phyloP scores from a whole-genome alignment of 2,888 invertebrate genomes.

The Syrista parreyssii region DNA sequence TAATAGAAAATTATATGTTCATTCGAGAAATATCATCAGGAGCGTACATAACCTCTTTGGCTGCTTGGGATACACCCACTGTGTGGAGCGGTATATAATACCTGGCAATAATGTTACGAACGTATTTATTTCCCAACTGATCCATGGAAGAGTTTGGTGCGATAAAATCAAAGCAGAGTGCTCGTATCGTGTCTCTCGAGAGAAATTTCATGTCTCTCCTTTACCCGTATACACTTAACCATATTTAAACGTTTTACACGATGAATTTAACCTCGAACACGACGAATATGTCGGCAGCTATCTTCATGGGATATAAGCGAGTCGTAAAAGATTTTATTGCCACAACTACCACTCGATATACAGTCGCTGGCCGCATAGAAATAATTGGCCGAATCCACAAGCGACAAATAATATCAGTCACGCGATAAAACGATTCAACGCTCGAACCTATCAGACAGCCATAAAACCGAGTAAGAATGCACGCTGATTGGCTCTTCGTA shows the following conservation, averaged over 20 bases:
- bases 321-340: background rate
- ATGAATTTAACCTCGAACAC: background rate
- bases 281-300: background rate
- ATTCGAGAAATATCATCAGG: too few species aligned
- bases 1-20: too few species aligned
- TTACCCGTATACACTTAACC: background rate
- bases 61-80: background rate
- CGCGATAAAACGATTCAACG: slow-evolving; percentile 9
- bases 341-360: background rate
- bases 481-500: background rate
- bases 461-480: slow-evolving; percentile 10
- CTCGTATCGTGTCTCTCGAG: background rate
- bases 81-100: background rate
- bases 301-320: background rate
- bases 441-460: slow-evolving; percentile 13
- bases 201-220: background rate
- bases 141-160: background rate
- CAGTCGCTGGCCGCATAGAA: background rate
- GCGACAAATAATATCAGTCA: background rate
- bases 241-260: background rate
- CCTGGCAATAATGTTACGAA: background rate
- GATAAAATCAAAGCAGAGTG: background rate
- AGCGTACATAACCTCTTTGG: too few species aligned
- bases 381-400: background rate
- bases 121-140: background rate